Percentiles rank a stretch among this genome's conserved stretches.
These are phyloP conservation scores for Peromyscus eremicus DNA, from an alignment of 2,797 vertebrate species.

Conservation along the genomic window DNA sequence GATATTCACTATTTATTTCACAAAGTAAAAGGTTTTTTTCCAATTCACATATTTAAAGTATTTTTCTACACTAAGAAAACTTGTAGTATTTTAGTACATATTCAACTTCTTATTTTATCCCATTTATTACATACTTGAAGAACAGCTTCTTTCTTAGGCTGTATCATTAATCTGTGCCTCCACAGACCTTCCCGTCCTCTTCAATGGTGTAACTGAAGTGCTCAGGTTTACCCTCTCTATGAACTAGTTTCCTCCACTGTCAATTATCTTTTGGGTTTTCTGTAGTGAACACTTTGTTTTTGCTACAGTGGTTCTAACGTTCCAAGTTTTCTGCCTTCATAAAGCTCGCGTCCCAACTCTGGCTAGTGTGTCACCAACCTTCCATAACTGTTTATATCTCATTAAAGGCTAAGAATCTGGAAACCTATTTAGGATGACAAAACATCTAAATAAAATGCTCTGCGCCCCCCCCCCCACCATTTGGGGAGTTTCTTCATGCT, in stretches of 20 bases:
- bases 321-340: neutral
- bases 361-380: neutral
- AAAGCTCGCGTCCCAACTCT: neutral
- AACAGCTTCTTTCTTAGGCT: neutral
- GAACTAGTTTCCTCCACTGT: neutral
- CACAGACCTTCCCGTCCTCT: neutral
- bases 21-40: neutral
- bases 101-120: neutral
- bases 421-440: neutral
- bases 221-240: neutral
- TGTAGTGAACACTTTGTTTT: neutral
- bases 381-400: neutral
- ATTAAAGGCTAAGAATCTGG: neutral
- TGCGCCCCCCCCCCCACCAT: neutral
- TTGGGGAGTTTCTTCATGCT: neutral
- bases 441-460: neutral
- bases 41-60: neutral
- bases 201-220: neutral
- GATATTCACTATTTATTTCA: neutral
- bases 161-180: neutral
- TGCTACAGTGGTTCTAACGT: neutral
- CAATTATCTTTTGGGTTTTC: neutral
- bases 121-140: neutral
- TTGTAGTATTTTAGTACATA: neutral
- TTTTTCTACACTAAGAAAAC: neutral